A percentile compares a stretch with the other conserved stretches of the same genome.
These are phyloP conservation scores for Sebastes diaconus DNA, from an alignment of 2,797 vertebrate genomes.

Conservation along the genomic window DNA sequence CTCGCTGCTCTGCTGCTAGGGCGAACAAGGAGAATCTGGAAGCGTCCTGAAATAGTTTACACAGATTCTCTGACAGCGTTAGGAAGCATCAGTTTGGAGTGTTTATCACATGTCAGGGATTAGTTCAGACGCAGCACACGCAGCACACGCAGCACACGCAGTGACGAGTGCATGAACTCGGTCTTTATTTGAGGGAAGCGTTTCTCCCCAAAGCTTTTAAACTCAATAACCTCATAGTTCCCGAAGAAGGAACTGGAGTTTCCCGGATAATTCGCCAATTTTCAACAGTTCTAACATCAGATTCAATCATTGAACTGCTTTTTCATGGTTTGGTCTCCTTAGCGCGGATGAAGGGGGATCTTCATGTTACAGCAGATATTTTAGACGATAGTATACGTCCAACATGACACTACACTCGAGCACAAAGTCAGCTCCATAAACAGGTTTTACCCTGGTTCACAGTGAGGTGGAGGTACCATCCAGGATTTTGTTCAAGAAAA, in stretches of 20 bases:
- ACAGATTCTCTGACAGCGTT: background rate
- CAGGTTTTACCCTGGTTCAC: too few species aligned
- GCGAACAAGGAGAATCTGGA: background rate
- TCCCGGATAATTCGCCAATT: background rate
- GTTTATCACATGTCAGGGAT: background rate
- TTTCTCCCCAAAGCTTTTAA: background rate
- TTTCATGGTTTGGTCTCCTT: background rate
- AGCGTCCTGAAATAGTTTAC: background rate
- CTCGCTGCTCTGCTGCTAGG: conserved; percentile 6
- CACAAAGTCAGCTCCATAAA: background rate
- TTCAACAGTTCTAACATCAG: too few species aligned
- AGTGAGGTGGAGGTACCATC: too few species aligned
- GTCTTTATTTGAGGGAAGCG: background rate
- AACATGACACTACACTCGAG: background rate
- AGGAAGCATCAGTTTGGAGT: background rate
- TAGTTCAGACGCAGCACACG: background rate
- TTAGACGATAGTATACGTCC: background rate
- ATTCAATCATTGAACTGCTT: background rate
- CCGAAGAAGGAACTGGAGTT: background rate
- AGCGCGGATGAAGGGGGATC: background rate
- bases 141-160: background rate
- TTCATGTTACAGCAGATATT: background rate
- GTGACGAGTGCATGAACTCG: background rate
- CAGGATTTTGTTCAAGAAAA: too few species aligned
- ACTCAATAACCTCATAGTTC: background rate